Evolutionary conservation across 1,140 invertebrate species (phyloP).

Genomic region (Drosophila pruinosa): DNA sequence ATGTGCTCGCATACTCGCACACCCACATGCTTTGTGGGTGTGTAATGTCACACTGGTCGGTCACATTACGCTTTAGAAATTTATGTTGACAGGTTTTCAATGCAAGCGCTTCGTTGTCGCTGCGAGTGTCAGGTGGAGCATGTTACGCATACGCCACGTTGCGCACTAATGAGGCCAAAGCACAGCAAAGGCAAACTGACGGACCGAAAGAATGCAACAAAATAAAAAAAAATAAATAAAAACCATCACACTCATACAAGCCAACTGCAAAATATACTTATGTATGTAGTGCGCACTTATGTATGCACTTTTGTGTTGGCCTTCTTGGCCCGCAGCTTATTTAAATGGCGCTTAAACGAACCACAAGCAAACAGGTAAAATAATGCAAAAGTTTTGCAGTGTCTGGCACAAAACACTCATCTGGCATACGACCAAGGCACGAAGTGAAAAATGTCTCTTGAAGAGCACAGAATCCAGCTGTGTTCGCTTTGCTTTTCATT

Average conservation of each 20-base stretch:
- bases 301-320: constrained; percentile 23
- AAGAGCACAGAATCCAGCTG: constrained; percentile 27
- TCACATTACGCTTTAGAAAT: constrained; percentile 62
- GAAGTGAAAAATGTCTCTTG: constrained; percentile 23
- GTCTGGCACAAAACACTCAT: constrained; percentile 22
- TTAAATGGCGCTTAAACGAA: constrained; percentile 58
- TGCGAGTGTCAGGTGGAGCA: constrained; percentile 56
- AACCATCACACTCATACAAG: neutral
- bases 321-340: constrained; percentile 47
- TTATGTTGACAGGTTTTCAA: constrained; percentile 66
- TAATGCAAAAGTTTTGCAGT: constrained; percentile 9
- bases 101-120: constrained; percentile 23
- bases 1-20: constrained; percentile 17
- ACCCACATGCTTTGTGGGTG: constrained; percentile 34
- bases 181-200: constrained; percentile 9
- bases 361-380: constrained; percentile 5
- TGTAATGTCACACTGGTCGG: constrained; percentile 62
- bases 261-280: constrained; percentile 13
- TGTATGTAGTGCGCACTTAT: neutral
- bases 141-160: constrained; percentile 72
- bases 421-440: constrained; percentile 7
- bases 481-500: constrained; percentile 19
- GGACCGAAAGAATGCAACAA: neutral
- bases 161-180: constrained; percentile 69
- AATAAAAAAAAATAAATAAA: neutral